Base-by-base conservation (phyloP, 2,113 vertebrate genomes). In the Aegotheles bennettii region DNA sequence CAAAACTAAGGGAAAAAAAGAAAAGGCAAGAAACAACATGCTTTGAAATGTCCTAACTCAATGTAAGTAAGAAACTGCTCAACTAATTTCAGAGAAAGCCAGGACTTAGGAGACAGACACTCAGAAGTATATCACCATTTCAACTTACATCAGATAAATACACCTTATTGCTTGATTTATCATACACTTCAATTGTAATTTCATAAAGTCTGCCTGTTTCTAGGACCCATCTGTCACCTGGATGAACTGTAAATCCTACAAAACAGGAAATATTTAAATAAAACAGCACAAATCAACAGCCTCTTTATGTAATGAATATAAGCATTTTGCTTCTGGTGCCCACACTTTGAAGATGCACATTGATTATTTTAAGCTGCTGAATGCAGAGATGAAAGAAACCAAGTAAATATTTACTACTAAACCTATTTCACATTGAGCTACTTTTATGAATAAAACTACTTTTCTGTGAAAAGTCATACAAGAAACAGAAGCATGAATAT, bases 201-300 rank as follows among this genome's bases (percentile, higher is more conserved):
- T 99, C 98, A 63, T 99, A 99, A 9, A 96, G 87, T 93, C 98
- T 98, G 87, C 98, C 98, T 0, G 98, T 99, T 98, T 99, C 99
- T 3, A 99, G 98, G 77, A 99, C 98, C 99, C 99, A 99, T 94
- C 98, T 99, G 90, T 99, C 98, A 74, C 99, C 99, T 45, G 99
- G 99, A 57, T 98, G 93, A 89, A 99, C 97, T 53, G 98, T 98
- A 97, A 99, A 99, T 53, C 98, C 99, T 99, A 79, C 36, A 87
- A 95, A 67, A 96, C 23, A 91, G 80, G 31, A 97, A 75, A 57
- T 11, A 57, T 21, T 67, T 42, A n/a, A n/a, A n/a, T n/a, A n/a
- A n/a, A 96, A 90, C 38, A 91, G 76, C 45, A 81, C 68, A 93
- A 61, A 79, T 36, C 61, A 84, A 48, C 11, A 42, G 69, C n/a